A percentile compares a stretch with the other conserved stretches of the same genome.
These are phyloP conservation scores for Urocyon cinereoargenteus DNA, from an alignment of 2,797 vertebrate species.

Conservation along the genomic window DNA sequence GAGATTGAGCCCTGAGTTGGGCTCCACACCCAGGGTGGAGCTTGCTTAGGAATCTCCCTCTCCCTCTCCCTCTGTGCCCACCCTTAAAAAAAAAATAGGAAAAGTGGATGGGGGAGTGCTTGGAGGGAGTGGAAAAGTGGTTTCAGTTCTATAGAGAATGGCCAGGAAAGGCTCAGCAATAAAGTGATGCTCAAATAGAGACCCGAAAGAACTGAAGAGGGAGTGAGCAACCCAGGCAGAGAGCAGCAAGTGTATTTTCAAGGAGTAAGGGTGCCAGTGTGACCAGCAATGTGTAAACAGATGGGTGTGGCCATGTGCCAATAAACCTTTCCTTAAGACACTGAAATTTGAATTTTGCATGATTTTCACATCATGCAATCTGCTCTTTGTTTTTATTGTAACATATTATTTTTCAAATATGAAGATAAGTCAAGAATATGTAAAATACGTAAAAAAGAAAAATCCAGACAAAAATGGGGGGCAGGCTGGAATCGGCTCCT, in stretches of 20 bases:
- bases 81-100: neutral
- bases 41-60: neutral
- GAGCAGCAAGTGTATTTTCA: neutral
- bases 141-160: neutral
- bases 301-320: neutral
- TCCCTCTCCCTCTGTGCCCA: neutral
- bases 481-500: neutral
- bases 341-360: neutral
- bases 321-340: neutral
- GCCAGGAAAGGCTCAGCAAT: neutral
- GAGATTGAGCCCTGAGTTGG: neutral
- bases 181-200: neutral
- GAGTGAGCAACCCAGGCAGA: neutral
- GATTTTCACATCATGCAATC: neutral
- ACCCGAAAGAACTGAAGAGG: neutral
- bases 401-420: neutral
- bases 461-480: neutral
- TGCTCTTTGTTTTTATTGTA: neutral
- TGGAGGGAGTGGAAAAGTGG: neutral
- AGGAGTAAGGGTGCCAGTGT: neutral
- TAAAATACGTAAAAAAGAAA: neutral
- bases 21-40: neutral
- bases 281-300: neutral
- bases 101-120: neutral
- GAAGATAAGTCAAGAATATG: neutral